A percentile compares a stretch with the other conserved stretches of the same genome.
Conservation (phyloP, 2,797 vertebrate genomes). For the Melanotaenia trifasciata region DNA sequence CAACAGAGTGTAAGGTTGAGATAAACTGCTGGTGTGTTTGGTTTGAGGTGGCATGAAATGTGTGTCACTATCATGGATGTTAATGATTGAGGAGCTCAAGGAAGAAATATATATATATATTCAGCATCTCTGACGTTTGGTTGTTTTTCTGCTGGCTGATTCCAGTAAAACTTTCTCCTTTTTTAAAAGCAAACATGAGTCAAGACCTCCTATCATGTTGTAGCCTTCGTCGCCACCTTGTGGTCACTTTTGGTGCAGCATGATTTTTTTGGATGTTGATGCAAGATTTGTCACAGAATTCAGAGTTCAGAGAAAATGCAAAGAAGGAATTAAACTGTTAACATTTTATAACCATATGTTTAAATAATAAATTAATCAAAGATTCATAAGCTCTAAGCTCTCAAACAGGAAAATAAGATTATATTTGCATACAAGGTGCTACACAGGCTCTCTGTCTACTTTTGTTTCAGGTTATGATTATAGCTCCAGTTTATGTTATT, state of each 20-base stretch:
- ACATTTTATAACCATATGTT: background rate
- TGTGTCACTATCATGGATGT: slow-evolving; percentile 21
- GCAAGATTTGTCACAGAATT: background rate
- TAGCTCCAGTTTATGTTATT: too few species aligned
- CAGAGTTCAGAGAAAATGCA: background rate
- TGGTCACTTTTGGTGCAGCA: slow-evolving; percentile 42
- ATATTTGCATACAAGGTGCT: background rate
- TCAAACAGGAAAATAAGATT: background rate
- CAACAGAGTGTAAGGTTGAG: slow-evolving; percentile 61
- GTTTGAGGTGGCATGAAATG: slow-evolving; percentile 38
- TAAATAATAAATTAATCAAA: background rate
- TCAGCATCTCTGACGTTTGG: slow-evolving; percentile 8
- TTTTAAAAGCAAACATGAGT: slow-evolving; percentile 4
- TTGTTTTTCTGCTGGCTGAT: slow-evolving; percentile 20
- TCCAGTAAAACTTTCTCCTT: slow-evolving; percentile 26
- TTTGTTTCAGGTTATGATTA: too few species aligned
- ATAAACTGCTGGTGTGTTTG: slow-evolving; percentile 72
- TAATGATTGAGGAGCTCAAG: slow-evolving; percentile 17
- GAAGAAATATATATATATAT: background rate
- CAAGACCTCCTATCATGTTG: background rate
- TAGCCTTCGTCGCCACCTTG: slow-evolving; percentile 53
- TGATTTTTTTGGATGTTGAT: background rate
- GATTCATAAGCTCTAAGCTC: background rate
- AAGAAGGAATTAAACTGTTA: background rate
- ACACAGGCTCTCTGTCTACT: too few species aligned